Percentiles rank a stretch among this genome's conserved stretches.
Conservation (phyloP, 2,113 vertebrate genomes). For the Jacana jacana region DNA sequence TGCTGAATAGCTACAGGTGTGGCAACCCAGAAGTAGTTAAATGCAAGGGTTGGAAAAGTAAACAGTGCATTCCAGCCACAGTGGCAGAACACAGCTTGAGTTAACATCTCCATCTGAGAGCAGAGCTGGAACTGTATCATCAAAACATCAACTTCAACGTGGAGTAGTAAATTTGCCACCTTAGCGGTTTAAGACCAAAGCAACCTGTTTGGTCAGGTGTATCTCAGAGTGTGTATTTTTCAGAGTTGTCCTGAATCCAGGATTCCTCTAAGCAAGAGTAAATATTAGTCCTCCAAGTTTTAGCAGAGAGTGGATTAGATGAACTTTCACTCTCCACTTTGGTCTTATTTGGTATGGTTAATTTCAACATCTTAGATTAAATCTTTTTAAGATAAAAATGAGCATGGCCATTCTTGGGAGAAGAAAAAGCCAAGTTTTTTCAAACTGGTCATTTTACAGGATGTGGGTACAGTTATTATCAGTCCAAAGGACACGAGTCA, state of each 20-base stretch:
- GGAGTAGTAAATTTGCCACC: slow-evolving; percentile 14
- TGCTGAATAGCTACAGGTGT: not conserved
- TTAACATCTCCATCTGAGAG: not conserved
- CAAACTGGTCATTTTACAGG: not conserved
- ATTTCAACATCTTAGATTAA: not conserved
- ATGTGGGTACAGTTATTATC: not conserved
- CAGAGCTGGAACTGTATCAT: slow-evolving; percentile 14
- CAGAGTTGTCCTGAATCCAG: not conserved
- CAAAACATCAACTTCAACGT: not conserved
- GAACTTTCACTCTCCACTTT: not conserved
- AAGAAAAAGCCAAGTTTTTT: not conserved
- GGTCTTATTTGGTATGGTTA: not conserved
- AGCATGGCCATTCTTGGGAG: not conserved
- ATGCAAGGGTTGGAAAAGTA: slow-evolving; percentile 10
- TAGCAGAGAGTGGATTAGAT: not conserved
- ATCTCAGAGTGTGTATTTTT: not conserved
- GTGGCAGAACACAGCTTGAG: not conserved
- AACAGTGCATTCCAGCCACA: not conserved
- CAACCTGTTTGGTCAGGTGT: slow-evolving; percentile 54
- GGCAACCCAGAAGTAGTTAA: not conserved
- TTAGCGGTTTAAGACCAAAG: not conserved
- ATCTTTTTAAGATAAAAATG: not conserved
- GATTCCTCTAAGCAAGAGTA: slow-evolving; percentile 2
- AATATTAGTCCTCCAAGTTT: slow-evolving; percentile 30
- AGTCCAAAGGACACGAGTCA: not conserved